Evolutionary conservation across 2,888 invertebrate species (phyloP).

Genomic region (Aethes cnicana): DNA sequence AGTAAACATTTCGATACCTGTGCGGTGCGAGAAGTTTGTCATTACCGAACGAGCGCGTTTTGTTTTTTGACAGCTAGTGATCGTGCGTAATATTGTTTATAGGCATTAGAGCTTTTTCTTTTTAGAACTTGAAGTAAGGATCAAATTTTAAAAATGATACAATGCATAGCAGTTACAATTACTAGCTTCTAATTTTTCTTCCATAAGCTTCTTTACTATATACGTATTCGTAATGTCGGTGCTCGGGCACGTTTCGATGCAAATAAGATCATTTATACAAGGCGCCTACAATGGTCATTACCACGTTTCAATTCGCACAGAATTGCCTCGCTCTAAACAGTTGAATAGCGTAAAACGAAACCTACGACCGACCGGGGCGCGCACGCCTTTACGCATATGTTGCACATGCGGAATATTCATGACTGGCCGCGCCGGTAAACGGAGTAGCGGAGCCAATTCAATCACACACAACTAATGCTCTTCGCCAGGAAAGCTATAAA

Average conservation of each 20-base stretch:
- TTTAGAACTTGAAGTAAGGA: too few species aligned
- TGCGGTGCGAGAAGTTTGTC: too few species aligned
- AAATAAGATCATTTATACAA: slow-evolving; percentile 71
- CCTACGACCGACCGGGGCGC: slow-evolving; percentile 40
- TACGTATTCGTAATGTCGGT: too few species aligned
- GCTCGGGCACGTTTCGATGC: slow-evolving; percentile 67
- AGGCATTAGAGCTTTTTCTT: too few species aligned
- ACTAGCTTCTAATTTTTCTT: too few species aligned
- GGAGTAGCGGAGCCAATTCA: slow-evolving; percentile 48
- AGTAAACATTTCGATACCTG: too few species aligned
- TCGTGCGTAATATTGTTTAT: too few species aligned
- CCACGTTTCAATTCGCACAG: slow-evolving; percentile 67
- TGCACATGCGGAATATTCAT: slow-evolving; percentile 66
- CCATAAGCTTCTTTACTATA: too few species aligned
- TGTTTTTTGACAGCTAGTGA: too few species aligned
- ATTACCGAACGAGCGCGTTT: too few species aligned
- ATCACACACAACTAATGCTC: slow-evolving; percentile 38
- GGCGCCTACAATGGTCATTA: slow-evolving; percentile 72
- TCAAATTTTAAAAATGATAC: too few species aligned
- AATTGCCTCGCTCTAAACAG: slow-evolving; percentile 64
- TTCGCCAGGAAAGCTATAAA: slow-evolving; percentile 41
- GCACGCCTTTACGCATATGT: slow-evolving; percentile 50
- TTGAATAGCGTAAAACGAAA: slow-evolving; percentile 69
- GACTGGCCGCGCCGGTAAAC: slow-evolving; percentile 51
- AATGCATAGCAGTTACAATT: too few species aligned